Evolutionary conservation across 2,113 vertebrate genomes (phyloP), one percentile per base, ranked within the genome.

Genomic region (Xyrauchen texanus): DNA sequence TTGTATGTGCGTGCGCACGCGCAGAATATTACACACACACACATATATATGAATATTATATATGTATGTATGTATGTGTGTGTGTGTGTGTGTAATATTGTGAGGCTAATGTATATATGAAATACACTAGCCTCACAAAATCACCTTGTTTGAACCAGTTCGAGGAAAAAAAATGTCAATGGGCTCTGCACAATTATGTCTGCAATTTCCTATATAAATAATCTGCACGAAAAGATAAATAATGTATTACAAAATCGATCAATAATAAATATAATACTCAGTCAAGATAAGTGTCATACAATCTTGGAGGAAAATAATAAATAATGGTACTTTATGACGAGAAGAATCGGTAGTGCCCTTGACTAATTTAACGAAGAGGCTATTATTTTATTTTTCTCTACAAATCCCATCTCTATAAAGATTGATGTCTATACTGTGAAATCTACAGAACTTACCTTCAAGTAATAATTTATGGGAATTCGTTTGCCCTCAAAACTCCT

Each of bases 261-360:
- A 99, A 97, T 96, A 97, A 98, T 98, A 98, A 98, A 99, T 99
- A 98, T 92, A 84, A 89, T 94, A 90, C 69, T 94, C 93, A 89
- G 67, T 91, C 93, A 91, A 92, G 93, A 95, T 94, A 95, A 88
- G 94, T 92, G 92, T 88, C 89, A 93, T 91, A 92, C 85, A 85
- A 91, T 92, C 88, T 81, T 84, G 89, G 90, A 88, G 57, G 89
- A 91, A 94, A 91, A 92, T 89, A 93, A 97, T 97, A 97, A 98
- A 96, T 96, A 94, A 94, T 92, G 64, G 61, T 90, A 93, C 81
- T 7, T 92, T 88, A 72, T 88, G 91, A 90, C 88, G 86, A 93
- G 87, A 86, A 92, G 80, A 85, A 86, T 88, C 78, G 84, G 85
- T 78, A 84, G 85, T 85, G 89, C 80, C 86, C 90, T 65, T 75